These are phyloP conservation scores for Enteromius treurensis DNA, from an alignment of 2,797 vertebrate genomes.

Conservation along the genomic window DNA sequence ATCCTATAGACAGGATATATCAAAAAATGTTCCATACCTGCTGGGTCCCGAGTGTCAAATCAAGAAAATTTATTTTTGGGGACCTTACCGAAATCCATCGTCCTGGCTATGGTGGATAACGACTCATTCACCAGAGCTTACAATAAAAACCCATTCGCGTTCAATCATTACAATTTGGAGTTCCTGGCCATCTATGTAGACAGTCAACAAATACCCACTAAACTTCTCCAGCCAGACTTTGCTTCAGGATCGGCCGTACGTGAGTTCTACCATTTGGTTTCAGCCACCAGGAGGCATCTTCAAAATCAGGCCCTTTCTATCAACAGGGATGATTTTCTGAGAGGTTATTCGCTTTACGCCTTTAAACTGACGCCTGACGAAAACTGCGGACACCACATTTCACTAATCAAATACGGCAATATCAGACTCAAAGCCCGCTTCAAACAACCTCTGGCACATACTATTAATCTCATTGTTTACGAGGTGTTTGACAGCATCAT, in stretches of 20 bases:
- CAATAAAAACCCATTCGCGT: background rate
- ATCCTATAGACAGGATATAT: too few species aligned
- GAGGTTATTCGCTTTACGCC: background rate
- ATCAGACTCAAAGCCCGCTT: too few species aligned
- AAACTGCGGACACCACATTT: background rate
- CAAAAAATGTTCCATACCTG: background rate
- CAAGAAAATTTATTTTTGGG: slow-evolving; percentile 15
- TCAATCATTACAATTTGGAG: slow-evolving; percentile 36
- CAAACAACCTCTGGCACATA: too few species aligned
- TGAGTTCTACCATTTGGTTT: background rate
- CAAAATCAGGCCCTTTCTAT: background rate
- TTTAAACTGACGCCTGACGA: background rate
- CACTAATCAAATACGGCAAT: background rate
- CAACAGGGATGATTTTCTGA: background rate
- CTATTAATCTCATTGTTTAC: too few species aligned
- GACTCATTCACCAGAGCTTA: background rate
- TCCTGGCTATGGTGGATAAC: slow-evolving; percentile 7
- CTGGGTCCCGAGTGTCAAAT: background rate
- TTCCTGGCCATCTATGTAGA: background rate
- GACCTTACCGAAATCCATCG: background rate
- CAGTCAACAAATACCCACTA: too few species aligned
- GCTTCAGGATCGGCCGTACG: background rate
- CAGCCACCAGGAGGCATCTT: background rate
- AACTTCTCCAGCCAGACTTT: background rate
- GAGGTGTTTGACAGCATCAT: too few species aligned